Evolutionary conservation across 1,140 invertebrate species (phyloP), one percentile per base, ranked within the genome.

Genomic region (Tenebrio molitor): DNA sequence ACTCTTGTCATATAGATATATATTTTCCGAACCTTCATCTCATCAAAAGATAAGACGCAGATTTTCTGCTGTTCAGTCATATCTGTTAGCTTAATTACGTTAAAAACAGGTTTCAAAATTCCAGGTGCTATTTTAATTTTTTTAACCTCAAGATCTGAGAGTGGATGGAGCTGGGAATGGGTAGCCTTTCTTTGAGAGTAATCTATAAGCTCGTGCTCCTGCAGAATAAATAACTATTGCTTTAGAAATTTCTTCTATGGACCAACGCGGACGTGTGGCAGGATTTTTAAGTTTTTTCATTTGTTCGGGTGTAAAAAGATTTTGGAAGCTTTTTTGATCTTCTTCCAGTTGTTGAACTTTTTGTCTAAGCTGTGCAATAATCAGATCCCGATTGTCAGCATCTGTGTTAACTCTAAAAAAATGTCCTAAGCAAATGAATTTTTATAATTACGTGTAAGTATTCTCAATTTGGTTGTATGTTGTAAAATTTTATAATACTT

Each of bases 1-100:
- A 6, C 2, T 14, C 23, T 71, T 39, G 12, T 70, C 71, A 21
- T 74, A 74, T 23, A 29, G 25, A 12, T 25, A 36, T 74, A 71
- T 53, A 14, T 34, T 42, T 63, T 62, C 7, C 23, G 3, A 6
- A 74, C 16, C 34, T 74, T 74, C 42, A 74, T 74, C 42, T 73
- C 67, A 14, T 62, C 50, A 36, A 70, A 63, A 10, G 44, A 58
- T 1, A 70, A 10, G 14, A 70, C 21, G 33, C 68, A 70, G 14
- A 70, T 21, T 36, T 70, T 70, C 6, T 63, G 7, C 10, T 25
- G 1, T 16, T 3, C n/a, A 62, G n/a, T 5, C 29, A 39, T 36
- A 2, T 39, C 68, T 16, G 19, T 42, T 15, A 36, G 5, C 15
- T 58, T 36, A 4, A 70, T 36, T 1, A 63, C 63, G 29, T 70